phyloP scores from a whole-genome alignment of 2,888 invertebrate species.

The Melieria picta region DNA sequence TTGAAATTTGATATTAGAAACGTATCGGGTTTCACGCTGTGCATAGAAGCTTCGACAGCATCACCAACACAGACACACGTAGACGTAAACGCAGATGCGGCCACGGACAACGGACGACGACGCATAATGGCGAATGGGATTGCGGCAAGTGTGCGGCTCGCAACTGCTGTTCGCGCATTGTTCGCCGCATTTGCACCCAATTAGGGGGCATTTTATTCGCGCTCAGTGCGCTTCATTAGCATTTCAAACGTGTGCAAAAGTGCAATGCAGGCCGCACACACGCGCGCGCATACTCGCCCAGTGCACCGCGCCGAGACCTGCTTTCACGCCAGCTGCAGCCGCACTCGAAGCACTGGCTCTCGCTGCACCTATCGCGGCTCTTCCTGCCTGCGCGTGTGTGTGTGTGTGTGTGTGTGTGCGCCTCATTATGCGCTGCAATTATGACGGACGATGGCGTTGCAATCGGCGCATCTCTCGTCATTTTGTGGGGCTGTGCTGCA shows the following conservation, averaged over 20 bases:
- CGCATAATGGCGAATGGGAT: neutral
- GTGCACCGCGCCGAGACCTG: conserved; percentile 39
- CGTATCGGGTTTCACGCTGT: too few species aligned
- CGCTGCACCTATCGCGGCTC: too few species aligned
- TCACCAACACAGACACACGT: too few species aligned
- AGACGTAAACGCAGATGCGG: too few species aligned
- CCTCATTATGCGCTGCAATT: conserved; percentile 41
- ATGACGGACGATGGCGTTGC: conserved; percentile 45
- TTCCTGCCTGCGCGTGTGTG: conserved; percentile 5
- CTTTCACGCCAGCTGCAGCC: neutral
- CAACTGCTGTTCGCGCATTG: neutral
- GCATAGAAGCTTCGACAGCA: too few species aligned
- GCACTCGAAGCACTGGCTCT: neutral
- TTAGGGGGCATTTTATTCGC: conserved; percentile 42
- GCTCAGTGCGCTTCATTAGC: conserved; percentile 56
- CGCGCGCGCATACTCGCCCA: conserved; percentile 28
- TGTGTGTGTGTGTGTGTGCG: neutral
- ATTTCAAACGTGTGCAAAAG: conserved; percentile 57
- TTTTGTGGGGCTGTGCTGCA: conserved; percentile 34
- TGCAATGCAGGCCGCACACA: neutral
- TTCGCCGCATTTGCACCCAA: conserved; percentile 35
- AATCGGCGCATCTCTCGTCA: conserved; percentile 42
- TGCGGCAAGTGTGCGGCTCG: neutral
- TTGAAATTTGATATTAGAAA: too few species aligned
- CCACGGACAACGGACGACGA: neutral